Evolutionary conservation across 2,113 vertebrate genomes (phyloP).

Genomic region (Ammodytes marinus): DNA sequence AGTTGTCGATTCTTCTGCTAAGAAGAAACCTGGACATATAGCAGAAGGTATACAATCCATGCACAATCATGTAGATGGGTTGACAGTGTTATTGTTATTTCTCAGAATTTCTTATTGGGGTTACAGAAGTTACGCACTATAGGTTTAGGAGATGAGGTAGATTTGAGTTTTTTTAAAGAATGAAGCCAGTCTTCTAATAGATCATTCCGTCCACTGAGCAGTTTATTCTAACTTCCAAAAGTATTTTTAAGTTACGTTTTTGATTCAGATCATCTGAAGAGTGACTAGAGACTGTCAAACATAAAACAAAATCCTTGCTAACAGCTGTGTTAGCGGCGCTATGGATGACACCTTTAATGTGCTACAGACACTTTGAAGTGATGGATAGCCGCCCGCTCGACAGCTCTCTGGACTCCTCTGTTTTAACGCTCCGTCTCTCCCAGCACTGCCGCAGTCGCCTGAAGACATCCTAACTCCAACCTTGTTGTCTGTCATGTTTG

Average conservation of each 20-base stretch:
- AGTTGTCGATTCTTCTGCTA: too few relatives aligned
- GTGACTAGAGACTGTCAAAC: conserved; percentile 20
- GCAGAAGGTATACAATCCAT: too few relatives aligned
- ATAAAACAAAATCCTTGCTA: conserved; percentile 44
- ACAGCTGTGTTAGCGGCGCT: conserved; percentile 55
- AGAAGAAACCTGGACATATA: too few relatives aligned
- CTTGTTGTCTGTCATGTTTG: conserved; percentile 69
- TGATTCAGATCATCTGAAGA: conserved; percentile 37
- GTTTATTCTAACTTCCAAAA: conserved; percentile 20
- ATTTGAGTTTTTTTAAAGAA: conserved; percentile 12
- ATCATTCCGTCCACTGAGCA: conserved; percentile 19
- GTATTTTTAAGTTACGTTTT: conserved; percentile 33
- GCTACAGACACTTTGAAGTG: conserved; percentile 67
- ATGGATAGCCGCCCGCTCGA: conserved; percentile 69
- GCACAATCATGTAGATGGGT: too few relatives aligned
- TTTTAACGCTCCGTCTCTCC: conserved; percentile 67
- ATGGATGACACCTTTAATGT: conserved; percentile 66
- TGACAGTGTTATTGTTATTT: too few relatives aligned
- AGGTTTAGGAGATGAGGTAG: background rate
- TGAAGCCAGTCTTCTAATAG: conserved; percentile 3
- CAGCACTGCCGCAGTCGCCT: conserved; percentile 34
- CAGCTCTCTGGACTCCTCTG: conserved; percentile 72
- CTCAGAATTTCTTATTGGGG: too few relatives aligned
- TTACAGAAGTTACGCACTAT: too few relatives aligned
- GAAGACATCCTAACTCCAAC: conserved; percentile 68